Evolutionary conservation across 2,797 vertebrate species (phyloP), one percentile per base, ranked within the genome.

Genomic region (Streptopelia turtur): DNA sequence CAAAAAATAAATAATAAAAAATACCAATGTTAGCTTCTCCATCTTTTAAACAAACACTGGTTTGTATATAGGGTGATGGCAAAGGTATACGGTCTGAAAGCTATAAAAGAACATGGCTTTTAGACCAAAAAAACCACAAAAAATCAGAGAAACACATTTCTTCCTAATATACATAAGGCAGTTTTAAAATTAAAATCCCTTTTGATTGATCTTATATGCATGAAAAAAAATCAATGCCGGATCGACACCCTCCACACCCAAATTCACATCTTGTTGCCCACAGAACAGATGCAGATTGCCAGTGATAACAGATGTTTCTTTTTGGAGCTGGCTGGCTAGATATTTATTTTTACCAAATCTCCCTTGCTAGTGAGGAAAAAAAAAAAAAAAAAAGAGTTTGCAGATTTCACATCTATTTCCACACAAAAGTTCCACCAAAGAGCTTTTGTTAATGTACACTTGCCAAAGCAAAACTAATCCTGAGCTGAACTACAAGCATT

Each of bases 401-500:
- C 3, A 1, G 13, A 78, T 82, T 82, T 82, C 59, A 49, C 15
- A 41, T 35, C 10, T 45, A 60, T 49, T 91, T 82, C 63, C 25
- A 69, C 9, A 53, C 6, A 59, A 33, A 82, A 57, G 31, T 52
- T 66, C 74, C 49, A 75, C 7, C 14, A 22, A 59, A 52, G 39
- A 90, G 4, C 35, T 80, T 75, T 83, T 72, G 31, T 33, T 72
- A 71, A 70, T 13, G 18, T 72, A 35, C 9, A 72, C 59, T n/a
- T 49, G 37, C 52, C 72, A 88, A 71, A 94, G 53, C 55, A 88
- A 88, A 95, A 83, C 22, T 72, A 69, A 94, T 90, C n/a, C 43
- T 78, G 13, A 71, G n/a, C 16, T 71, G 57, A 93, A 31, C 56
- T 61, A 85, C n/a, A 78, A 57, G 27, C 28, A 63, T 59, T 83